Evolutionary conservation across 2,888 invertebrate species (phyloP).

Genomic region (Lithophane leautieri): DNA sequence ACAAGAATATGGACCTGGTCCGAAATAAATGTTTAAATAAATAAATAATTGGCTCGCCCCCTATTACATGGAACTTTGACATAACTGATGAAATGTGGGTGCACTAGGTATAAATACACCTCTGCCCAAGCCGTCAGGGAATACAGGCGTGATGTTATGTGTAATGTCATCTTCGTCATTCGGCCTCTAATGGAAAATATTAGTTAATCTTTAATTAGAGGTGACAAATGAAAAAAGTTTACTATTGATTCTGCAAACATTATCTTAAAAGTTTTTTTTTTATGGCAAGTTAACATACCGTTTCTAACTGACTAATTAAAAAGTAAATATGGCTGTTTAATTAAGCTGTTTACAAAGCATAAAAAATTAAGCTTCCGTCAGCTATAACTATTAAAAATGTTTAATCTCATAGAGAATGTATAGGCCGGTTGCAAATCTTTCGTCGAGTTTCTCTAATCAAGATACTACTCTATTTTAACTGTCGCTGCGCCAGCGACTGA

Average conservation of each 20-base stretch:
- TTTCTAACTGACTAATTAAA: slow-evolving; percentile 45
- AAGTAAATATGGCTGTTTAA: slow-evolving; percentile 25
- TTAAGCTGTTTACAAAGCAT: slow-evolving; percentile 7
- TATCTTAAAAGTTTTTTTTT: slow-evolving; percentile 41
- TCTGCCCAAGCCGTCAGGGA: background rate
- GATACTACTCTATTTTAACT: slow-evolving; percentile 35
- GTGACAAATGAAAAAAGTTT: background rate
- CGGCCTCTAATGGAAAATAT: slow-evolving; percentile 23
- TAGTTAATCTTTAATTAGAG: slow-evolving; percentile 36
- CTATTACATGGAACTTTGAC: background rate
- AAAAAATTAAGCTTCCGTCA: slow-evolving; percentile 21
- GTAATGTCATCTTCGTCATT: background rate
- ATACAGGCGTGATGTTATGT: background rate
- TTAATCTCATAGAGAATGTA: slow-evolving; percentile 18
- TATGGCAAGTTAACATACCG: slow-evolving; percentile 20
- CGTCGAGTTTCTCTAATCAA: slow-evolving; percentile 33
- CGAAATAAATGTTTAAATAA: no score
- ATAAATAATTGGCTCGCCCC: no score
- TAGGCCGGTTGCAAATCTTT: slow-evolving; percentile 45
- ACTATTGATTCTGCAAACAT: slow-evolving; percentile 47
- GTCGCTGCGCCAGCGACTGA: slow-evolving; percentile 19
- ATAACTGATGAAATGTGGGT: background rate
- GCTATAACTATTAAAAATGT: slow-evolving; percentile 6
- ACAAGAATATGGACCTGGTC: no score
- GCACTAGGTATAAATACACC: background rate